These are phyloP conservation scores for Melolontha melolontha DNA, from an alignment of 2,888 invertebrate genomes.

Conservation along the genomic window DNA sequence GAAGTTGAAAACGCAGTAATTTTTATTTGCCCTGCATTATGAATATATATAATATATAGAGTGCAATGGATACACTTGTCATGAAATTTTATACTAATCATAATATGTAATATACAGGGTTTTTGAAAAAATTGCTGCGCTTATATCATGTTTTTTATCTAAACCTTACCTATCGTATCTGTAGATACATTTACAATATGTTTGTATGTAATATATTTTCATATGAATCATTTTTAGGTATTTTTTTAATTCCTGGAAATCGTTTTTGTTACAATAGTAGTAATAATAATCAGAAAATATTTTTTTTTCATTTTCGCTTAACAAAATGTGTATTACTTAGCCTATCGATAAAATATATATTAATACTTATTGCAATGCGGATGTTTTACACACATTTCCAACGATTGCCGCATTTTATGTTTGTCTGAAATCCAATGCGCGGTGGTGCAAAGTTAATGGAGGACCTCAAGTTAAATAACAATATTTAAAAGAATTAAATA, in stretches of 20 bases:
- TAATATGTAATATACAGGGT: neutral
- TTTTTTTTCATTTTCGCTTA: constrained; percentile 40
- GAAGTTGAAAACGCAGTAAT: constrained; percentile 27
- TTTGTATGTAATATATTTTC: constrained; percentile 18
- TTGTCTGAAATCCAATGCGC: constrained; percentile 45
- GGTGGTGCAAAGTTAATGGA: neutral
- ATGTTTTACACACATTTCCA: constrained; percentile 7
- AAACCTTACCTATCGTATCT: constrained; percentile 28
- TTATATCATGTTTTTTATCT: constrained; percentile 26
- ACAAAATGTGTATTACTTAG: constrained; percentile 28
- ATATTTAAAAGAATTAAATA: constrained; percentile 5
- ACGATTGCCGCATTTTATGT: constrained; percentile 33
- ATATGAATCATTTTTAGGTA: constrained; percentile 11
- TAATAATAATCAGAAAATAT: constrained; percentile 53
- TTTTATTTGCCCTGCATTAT: constrained; percentile 17
- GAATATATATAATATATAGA: constrained; percentile 3
- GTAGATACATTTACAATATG: constrained; percentile 21
- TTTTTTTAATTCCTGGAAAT: constrained; percentile 25
- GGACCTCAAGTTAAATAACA: neutral
- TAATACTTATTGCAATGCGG: constrained; percentile 62
- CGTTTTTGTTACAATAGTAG: constrained; percentile 20
- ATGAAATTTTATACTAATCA: constrained; percentile 4
- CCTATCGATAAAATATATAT: constrained; percentile 44
- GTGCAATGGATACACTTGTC: constrained; percentile 29
- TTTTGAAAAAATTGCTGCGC: constrained; percentile 19